These are phyloP conservation scores for Formicarius rufipectus DNA, from an alignment of 2,113 vertebrate genomes.

Conservation along the genomic window DNA sequence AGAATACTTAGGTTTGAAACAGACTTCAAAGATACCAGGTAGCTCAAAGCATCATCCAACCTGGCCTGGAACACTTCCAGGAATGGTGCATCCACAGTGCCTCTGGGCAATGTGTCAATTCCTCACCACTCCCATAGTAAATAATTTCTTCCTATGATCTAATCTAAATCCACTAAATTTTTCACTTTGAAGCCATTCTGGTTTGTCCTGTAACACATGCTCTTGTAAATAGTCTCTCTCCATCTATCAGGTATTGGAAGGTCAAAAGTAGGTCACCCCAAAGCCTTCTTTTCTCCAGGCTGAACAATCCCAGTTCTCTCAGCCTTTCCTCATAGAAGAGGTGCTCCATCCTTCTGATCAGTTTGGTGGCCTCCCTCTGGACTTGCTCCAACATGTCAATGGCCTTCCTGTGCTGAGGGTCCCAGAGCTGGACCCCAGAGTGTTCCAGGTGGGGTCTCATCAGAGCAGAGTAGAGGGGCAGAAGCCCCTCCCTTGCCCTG, in stretches of 20 bases:
- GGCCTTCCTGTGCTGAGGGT: background rate
- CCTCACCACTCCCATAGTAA: no score
- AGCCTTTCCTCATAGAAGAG: background rate
- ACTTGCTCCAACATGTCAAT: rapidly evolving
- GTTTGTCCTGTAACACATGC: background rate
- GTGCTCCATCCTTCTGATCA: background rate
- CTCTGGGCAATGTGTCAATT: background rate
- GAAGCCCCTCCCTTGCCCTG: background rate
- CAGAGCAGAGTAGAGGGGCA: background rate
- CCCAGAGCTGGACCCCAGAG: background rate
- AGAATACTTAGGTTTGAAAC: background rate
- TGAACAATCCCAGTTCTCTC: background rate
- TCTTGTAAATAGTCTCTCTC: background rate
- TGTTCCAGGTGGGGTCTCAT: background rate
- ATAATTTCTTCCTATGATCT: background rate
- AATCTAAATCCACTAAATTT: background rate
- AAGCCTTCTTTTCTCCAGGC: background rate
- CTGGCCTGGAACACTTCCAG: background rate
- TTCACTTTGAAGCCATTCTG: background rate
- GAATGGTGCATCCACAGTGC: background rate
- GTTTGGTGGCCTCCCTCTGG: background rate
- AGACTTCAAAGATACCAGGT: background rate
- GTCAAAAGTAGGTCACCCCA: background rate
- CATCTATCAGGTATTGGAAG: background rate
- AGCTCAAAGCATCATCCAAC: background rate